Conservation (phyloP, 2,888 invertebrate species). For the Neria commutata region DNA sequence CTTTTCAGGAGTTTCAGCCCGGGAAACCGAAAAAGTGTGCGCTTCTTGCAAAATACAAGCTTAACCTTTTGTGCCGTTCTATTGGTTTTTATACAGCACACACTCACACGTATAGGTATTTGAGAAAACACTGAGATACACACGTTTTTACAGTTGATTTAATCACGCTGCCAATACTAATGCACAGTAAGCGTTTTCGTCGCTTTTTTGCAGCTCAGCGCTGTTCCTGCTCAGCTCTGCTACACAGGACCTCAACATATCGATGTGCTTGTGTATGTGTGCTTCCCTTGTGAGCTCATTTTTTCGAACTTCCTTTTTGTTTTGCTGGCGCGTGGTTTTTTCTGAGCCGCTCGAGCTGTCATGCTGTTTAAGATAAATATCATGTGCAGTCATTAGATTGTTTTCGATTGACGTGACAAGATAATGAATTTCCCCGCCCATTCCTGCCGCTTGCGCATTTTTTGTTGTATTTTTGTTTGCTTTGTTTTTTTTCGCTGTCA, state of each 20-base stretch:
- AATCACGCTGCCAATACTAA: constrained; percentile 45
- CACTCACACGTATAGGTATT: no score
- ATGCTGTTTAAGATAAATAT: constrained; percentile 52
- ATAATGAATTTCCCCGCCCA: constrained; percentile 42
- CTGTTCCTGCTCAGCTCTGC: no score
- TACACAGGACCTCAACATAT: constrained; percentile 24
- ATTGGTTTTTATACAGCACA: no score
- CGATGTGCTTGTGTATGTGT: constrained; percentile 10
- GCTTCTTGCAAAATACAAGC: no score
- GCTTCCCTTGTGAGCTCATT: constrained; percentile 7
- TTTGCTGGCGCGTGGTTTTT: constrained; percentile 12
- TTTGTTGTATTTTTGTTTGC: no score
- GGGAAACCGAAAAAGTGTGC: no score
- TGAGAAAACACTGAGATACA: no score
- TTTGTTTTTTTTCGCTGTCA: no score
- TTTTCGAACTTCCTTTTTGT: no score
- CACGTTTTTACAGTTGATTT: constrained; percentile 53
- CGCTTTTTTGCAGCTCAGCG: no score
- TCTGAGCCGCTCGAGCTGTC: constrained; percentile 31
- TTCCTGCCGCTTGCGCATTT: constrained; percentile 5
- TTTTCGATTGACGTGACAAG: constrained; percentile 56
- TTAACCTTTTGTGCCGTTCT: no score
- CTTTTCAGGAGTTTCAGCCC: no score
- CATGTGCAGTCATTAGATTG: constrained; percentile 56
- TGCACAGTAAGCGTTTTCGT: constrained; percentile 46